Conservation (phyloP, 2,888 invertebrate species). For the Drosophila macrospina region DNA sequence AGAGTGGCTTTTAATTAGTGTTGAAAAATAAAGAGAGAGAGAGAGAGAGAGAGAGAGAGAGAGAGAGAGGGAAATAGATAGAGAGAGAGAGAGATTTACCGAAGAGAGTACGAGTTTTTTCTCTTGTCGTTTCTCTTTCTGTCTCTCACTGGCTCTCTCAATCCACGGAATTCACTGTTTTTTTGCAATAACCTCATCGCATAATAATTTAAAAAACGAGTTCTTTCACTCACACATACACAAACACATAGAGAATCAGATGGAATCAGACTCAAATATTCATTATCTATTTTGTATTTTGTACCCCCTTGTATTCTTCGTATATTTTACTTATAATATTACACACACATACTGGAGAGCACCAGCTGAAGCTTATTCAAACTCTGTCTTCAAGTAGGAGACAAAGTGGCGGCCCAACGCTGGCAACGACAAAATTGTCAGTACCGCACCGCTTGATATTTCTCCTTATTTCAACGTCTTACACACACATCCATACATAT, state of each 20-base stretch:
- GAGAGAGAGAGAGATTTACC: neutral
- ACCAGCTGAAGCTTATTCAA: conserved; percentile 24
- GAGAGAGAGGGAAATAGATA: neutral
- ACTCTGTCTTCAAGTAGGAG: conserved; percentile 42
- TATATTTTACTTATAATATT: conserved; percentile 39
- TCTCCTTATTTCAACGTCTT: conserved; percentile 31
- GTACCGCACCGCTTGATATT: neutral
- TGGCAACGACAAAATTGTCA: conserved; percentile 22
- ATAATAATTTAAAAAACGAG: neutral
- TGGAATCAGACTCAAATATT: neutral
- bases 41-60: neutral
- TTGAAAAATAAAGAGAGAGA: conserved; percentile 5
- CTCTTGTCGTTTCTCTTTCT: neutral
- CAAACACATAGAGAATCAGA: neutral
- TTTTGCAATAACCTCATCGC: neutral
- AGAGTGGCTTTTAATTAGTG: conserved; percentile 45
- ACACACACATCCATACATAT: conserved; percentile 1
- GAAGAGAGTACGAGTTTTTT: neutral
- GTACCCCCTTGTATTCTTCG: conserved; percentile 9
- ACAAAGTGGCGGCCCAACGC: conserved; percentile 48
- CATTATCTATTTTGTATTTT: conserved; percentile 24
- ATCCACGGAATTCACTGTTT: neutral
- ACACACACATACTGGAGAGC: conserved; percentile 24
- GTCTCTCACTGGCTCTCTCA: neutral
- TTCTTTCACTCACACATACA: neutral